Evolutionary conservation across 1,140 invertebrate genomes (phyloP), one percentile per base, ranked within the genome.

Genomic region (Panagrolaimus sp.): DNA sequence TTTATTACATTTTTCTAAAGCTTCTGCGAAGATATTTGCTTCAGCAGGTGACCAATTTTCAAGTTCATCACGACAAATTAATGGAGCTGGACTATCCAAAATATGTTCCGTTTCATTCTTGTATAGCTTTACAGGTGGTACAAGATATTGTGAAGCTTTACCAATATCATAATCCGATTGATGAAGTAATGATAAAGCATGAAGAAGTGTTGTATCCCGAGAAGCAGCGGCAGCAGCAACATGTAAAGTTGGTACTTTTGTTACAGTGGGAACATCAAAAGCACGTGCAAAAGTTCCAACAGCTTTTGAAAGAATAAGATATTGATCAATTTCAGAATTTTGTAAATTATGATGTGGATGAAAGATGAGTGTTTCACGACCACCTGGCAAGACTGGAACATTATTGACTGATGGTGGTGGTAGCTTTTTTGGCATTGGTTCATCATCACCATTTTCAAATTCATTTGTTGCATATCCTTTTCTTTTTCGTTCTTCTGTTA

Each of bases 1-100:
- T 87, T 99, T 99, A 71, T 95, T 96, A 87, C 96, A 98, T 87
- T 98, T 98, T 84, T 98, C 95, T 23, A 89, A 68, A 48, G 94
- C 94, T 85, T 99, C 96, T 86, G 99, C 96, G 85, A 99, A 99
- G 42, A 99, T 88, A 86, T 96, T 98, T 20, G 95, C 94, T 84
- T 99, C 96, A 14, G 93, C 92, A 11, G 96, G 92, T 72, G 93
- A 96, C 96, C 96, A 99, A 85, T 98, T 96, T 86, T 99, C 96
- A 91, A 99, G 96, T 87, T 99, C 95, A 86, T 99, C 96, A 45
- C 80, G 64, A 43, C 94, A 98, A 44, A 99, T 87, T 74, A 98
- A 91, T 1, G 96, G 95, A 9, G 94, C 94, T 73, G 91, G 85
- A 25, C 81, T 62, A 62, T 48, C 70, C 1, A 78, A 63, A 1